These are phyloP conservation scores for Euthynnus affinis DNA, from an alignment of 2,797 vertebrate species.

Conservation along the genomic window DNA sequence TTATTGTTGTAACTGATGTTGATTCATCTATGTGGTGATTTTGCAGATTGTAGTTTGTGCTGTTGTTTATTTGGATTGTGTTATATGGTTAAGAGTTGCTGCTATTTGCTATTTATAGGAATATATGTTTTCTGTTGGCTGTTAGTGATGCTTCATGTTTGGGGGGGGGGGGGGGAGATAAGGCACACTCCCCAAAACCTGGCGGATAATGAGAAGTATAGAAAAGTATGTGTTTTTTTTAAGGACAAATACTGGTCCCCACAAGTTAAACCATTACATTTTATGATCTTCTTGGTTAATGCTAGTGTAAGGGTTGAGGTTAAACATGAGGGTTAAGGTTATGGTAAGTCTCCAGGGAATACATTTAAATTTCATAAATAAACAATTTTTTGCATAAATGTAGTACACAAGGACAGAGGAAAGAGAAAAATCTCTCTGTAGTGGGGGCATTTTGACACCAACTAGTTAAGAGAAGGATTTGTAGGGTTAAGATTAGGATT, in stretches of 20 bases:
- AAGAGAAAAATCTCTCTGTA: not conserved
- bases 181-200: slow-evolving; percentile 15
- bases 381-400: not conserved
- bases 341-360: not conserved
- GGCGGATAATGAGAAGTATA: not conserved
- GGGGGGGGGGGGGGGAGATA: slow-evolving; percentile 14
- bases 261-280: not conserved
- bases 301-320: not conserved
- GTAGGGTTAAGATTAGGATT: slow-evolving; percentile 25
- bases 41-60: not conserved
- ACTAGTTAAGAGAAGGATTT: slow-evolving; percentile 25
- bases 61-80: not conserved
- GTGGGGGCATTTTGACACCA: not conserved
- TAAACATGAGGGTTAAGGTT: not conserved
- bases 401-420: not conserved
- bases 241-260: not conserved
- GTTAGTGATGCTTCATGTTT: slow-evolving; percentile 4
- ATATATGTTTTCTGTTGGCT: slow-evolving; percentile 2
- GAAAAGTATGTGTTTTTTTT: slow-evolving; percentile 9
- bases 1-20: not conserved
- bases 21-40: not conserved
- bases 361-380: not conserved
- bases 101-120: not conserved
- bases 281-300: not conserved
- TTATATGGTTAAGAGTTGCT: not conserved